Evolutionary conservation across 2,888 invertebrate species (phyloP).

Genomic region (Drosophila mercatorum): DNA sequence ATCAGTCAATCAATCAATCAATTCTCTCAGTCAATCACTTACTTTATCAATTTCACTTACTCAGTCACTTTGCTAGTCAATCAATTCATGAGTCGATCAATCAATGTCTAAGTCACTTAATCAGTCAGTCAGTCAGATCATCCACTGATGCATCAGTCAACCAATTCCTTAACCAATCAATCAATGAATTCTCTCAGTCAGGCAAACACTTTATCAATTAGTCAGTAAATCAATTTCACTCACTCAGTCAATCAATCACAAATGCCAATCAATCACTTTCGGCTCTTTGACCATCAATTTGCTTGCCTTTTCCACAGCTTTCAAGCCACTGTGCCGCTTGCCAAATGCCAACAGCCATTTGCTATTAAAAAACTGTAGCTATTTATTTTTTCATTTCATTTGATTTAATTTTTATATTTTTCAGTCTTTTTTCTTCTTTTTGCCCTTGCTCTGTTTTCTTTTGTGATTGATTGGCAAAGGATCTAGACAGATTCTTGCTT

Average conservation of each 20-base stretch:
- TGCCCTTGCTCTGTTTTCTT: constrained; percentile 14
- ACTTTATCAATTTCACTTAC: background rate
- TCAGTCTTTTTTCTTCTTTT: background rate
- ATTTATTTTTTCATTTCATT: constrained; percentile 13
- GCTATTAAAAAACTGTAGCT: constrained; percentile 48
- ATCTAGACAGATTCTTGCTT: constrained; percentile 11
- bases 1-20: background rate
- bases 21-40: background rate
- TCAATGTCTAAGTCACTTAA: background rate
- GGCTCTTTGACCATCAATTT: too few relatives aligned
- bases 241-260: too few relatives aligned
- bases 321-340: constrained; percentile 28
- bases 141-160: too few relatives aligned
- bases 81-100: background rate
- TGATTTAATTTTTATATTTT: background rate
- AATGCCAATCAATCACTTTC: too few relatives aligned
- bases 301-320: background rate
- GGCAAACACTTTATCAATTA: too few relatives aligned
- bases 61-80: too few relatives aligned
- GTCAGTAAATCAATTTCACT: too few relatives aligned
- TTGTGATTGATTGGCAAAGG: constrained; percentile 52
- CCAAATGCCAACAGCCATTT: constrained; percentile 42
- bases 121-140: background rate
- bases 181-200: too few relatives aligned
- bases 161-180: too few relatives aligned